Evolutionary conservation across 2,888 invertebrate species (phyloP).

Genomic region (Patella depressa): DNA sequence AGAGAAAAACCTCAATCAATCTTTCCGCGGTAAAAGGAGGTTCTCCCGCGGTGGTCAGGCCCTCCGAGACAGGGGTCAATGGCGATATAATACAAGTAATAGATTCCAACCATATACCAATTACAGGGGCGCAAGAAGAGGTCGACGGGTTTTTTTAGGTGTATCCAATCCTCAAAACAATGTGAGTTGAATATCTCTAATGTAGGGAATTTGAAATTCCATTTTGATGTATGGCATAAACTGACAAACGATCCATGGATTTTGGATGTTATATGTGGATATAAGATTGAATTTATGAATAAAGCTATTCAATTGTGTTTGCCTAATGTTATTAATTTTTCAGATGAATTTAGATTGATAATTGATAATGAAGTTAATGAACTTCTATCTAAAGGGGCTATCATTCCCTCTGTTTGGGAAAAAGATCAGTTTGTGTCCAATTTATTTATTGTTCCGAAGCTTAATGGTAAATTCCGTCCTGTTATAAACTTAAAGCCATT

Average conservation of each 20-base stretch:
- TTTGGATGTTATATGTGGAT: not conserved
- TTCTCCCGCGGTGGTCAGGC: too few relatives aligned
- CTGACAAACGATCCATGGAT: not conserved
- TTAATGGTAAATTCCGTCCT: not conserved
- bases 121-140: not conserved
- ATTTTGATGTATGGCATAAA: not conserved
- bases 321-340: not conserved
- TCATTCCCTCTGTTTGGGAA: not conserved
- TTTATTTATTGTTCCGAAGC: constrained; percentile 5
- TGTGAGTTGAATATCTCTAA: not conserved
- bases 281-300: not conserved
- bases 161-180: not conserved
- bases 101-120: not conserved
- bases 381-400: not conserved
- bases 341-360: not conserved
- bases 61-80: too few relatives aligned
- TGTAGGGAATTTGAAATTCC: not conserved
- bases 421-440: not conserved
- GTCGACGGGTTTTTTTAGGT: not conserved
- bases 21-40: too few relatives aligned
- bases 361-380: not conserved
- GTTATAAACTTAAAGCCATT: not conserved
- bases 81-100: not conserved
- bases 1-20: too few relatives aligned
- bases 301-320: not conserved